phyloP scores from a whole-genome alignment of 2,888 invertebrate species.

The Hemithea aestivaria region DNA sequence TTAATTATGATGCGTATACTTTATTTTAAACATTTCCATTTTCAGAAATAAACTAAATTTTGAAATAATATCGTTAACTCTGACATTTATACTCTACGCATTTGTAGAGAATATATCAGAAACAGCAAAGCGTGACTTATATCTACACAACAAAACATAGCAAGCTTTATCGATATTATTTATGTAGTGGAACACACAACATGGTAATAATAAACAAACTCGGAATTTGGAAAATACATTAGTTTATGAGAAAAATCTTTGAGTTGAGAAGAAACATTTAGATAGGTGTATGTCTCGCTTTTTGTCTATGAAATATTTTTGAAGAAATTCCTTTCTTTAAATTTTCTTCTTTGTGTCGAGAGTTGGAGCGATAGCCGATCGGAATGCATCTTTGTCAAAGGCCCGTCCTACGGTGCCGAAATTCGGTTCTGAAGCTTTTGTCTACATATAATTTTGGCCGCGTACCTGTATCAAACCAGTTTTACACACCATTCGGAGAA shows the following conservation, averaged over 20 bases:
- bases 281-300: too few species aligned
- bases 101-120: not conserved
- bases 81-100: too few species aligned
- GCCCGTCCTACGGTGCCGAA: constrained; percentile 53
- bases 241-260: too few species aligned
- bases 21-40: too few species aligned
- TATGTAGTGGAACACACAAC: not conserved
- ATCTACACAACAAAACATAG: not conserved
- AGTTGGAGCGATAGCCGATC: constrained; percentile 45
- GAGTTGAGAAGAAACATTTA: too few species aligned
- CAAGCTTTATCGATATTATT: constrained; percentile 2
- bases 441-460: constrained; percentile 71
- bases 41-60: too few species aligned
- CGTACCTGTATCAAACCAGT: constrained; percentile 72
- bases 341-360: constrained; percentile 39
- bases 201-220: constrained; percentile 1
- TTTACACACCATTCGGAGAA: constrained; percentile 59
- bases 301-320: too few species aligned
- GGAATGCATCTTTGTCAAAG: constrained; percentile 67
- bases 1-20: too few species aligned
- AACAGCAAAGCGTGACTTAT: not conserved
- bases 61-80: too few species aligned
- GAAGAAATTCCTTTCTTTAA: too few species aligned
- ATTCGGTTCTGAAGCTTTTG: constrained; percentile 53
- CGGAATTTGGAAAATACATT: too few species aligned